phyloP scores from a whole-genome alignment of 1,140 invertebrate species.

The Magallana angulata region DNA sequence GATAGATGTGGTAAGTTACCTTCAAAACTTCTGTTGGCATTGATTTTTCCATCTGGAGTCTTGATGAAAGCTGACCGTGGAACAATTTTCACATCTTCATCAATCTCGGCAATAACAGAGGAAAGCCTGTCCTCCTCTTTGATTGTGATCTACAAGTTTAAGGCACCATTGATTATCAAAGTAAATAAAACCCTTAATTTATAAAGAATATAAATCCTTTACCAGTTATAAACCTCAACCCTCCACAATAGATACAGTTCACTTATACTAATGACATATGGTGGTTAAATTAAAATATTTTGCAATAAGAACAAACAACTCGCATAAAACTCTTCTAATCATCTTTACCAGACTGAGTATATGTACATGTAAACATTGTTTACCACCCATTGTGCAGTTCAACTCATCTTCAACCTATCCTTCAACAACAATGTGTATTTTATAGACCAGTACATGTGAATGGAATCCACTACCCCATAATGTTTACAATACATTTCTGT shows the following conservation, averaged over 20 bases:
- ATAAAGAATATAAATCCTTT: too few species aligned
- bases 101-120: constrained; percentile 78
- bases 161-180: too few species aligned
- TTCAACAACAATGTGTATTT: too few species aligned
- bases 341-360: not conserved
- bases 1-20: constrained; percentile 63
- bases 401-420: not conserved
- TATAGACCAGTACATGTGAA: too few species aligned
- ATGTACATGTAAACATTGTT: not conserved
- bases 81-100: constrained; percentile 78
- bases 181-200: too few species aligned
- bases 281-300: too few species aligned
- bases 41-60: constrained; percentile 76
- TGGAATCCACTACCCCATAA: too few species aligned
- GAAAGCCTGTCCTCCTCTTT: constrained; percentile 80
- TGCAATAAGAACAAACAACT: too few species aligned
- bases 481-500: not conserved
- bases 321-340: too few species aligned
- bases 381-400: not conserved
- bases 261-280: too few species aligned
- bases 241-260: too few species aligned
- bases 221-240: too few species aligned
- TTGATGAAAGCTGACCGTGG: constrained; percentile 78
- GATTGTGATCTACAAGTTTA: constrained; percentile 73
- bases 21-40: constrained; percentile 78